A percentile compares a stretch with the other conserved stretches of the same genome.
Conservation (phyloP, 2,888 invertebrate genomes). For the Heliconius ethilla region DNA sequence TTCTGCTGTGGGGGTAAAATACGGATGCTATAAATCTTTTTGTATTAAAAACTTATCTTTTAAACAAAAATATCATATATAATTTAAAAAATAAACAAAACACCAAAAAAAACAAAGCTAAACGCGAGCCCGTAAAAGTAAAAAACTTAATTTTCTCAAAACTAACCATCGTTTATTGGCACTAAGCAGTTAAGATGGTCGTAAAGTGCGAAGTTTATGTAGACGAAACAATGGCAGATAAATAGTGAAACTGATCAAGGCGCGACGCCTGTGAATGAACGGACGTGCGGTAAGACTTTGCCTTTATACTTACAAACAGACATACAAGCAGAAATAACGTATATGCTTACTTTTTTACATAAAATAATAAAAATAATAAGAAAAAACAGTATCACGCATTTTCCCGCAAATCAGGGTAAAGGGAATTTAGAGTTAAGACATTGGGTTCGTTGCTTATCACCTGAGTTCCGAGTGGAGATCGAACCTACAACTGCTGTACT, state of each 20-base stretch:
- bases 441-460: not conserved
- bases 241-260: slow-evolving; percentile 73
- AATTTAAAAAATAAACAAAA: slow-evolving; percentile 1
- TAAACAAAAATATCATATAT: not conserved
- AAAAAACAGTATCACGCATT: no score
- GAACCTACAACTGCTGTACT: no score
- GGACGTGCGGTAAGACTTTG: slow-evolving; percentile 2
- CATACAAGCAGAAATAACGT: not conserved
- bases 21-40: no score
- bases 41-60: no score
- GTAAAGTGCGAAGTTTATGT: slow-evolving; percentile 69
- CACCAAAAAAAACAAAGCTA: not conserved
- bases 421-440: not conserved
- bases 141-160: slow-evolving; percentile 65
- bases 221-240: slow-evolving; percentile 71
- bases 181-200: slow-evolving; percentile 63
- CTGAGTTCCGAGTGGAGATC: no score
- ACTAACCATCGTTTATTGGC: slow-evolving; percentile 60
- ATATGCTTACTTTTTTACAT: slow-evolving; percentile 2
- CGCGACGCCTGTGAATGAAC: slow-evolving; percentile 22
- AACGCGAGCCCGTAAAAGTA: slow-evolving; percentile 29
- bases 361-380: not conserved
- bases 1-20: no score
- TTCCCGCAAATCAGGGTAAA: not conserved
- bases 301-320: not conserved